Conservation (phyloP, 2,888 invertebrate species). For the Exephanes ischioxanthus region DNA sequence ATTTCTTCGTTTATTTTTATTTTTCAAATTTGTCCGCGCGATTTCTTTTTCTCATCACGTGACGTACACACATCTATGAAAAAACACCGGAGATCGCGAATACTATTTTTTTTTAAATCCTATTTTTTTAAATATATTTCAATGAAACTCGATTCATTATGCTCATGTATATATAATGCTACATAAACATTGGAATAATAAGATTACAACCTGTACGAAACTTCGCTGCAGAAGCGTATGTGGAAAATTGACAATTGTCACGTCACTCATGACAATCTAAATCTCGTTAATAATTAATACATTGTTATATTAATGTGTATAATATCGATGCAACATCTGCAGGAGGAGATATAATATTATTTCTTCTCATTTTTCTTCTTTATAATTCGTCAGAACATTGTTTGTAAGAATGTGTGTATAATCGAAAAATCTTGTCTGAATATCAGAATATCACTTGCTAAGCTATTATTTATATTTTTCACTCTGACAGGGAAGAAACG, state of each 20-base stretch:
- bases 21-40: background rate
- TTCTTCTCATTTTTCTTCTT: background rate
- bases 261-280: constrained; percentile 19
- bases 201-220: constrained; percentile 41
- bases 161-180: constrained; percentile 24
- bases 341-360: constrained; percentile 7
- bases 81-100: constrained; percentile 9
- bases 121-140: background rate
- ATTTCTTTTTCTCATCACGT: background rate
- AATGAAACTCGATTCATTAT: constrained; percentile 11
- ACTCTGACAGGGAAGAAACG: constrained; percentile 1
- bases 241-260: constrained; percentile 53
- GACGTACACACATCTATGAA: constrained; percentile 18
- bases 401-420: constrained; percentile 19
- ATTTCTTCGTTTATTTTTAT: background rate
- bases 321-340: constrained; percentile 32
- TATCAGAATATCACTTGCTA: constrained; percentile 6
- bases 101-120: background rate
- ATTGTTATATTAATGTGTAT: constrained; percentile 16
- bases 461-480: background rate
- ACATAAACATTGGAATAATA: constrained; percentile 42
- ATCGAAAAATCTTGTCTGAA: constrained; percentile 18
- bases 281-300: constrained; percentile 19
- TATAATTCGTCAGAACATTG: constrained; percentile 11
- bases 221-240: constrained; percentile 41